Percentiles rank a stretch among this genome's conserved stretches.
Conservation (phyloP, 2,888 invertebrate species). For the Copidosoma aretas region DNA sequence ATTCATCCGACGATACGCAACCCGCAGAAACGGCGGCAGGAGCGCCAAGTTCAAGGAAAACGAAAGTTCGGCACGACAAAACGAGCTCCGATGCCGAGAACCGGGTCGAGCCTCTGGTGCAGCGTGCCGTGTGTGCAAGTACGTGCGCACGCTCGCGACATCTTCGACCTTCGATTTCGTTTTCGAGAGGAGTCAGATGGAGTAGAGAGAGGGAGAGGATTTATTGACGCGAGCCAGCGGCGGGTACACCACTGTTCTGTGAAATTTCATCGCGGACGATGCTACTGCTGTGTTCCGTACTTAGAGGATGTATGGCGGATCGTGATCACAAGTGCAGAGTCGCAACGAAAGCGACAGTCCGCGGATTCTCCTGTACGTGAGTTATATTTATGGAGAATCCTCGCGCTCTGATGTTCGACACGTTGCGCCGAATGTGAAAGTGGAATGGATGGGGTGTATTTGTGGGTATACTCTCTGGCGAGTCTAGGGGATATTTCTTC, state of each 20-base stretch:
- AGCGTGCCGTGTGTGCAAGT: slow-evolving; percentile 2
- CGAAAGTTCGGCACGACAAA: slow-evolving; percentile 44
- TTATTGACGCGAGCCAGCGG: too few relatives aligned
- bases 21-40: too few relatives aligned
- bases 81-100: slow-evolving; percentile 30
- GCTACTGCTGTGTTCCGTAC: background rate
- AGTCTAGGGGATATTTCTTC: background rate
- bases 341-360: slow-evolving; percentile 7
- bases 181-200: too few relatives aligned
- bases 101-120: slow-evolving; percentile 28
- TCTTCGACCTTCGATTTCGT: slow-evolving; percentile 19
- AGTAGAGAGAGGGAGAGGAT: too few relatives aligned
- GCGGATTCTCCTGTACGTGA: background rate
- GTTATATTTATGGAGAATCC: background rate
- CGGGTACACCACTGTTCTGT: too few relatives aligned
- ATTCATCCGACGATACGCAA: background rate
- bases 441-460: background rate
- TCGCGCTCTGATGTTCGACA: background rate
- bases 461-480: background rate
- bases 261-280: too few relatives aligned
- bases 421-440: slow-evolving; percentile 19
- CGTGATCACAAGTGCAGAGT: too few relatives aligned
- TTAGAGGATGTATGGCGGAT: too few relatives aligned
- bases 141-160: slow-evolving; percentile 13
- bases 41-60: slow-evolving; percentile 48